Evolutionary conservation across 2,888 invertebrate genomes (phyloP).

Genomic region (Euproctis similis): DNA sequence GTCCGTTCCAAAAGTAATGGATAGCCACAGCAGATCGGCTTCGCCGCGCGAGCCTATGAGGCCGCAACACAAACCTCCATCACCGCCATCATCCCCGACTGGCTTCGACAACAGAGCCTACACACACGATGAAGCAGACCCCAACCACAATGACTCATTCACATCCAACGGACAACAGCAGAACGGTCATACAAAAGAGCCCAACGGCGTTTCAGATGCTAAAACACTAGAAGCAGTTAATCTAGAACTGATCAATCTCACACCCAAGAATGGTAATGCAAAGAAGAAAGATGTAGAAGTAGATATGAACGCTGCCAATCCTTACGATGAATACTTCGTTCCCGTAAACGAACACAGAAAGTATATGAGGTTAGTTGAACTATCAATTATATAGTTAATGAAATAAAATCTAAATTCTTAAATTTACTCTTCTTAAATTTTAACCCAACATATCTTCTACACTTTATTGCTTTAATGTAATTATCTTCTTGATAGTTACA

Average conservation of each 20-base stretch:
- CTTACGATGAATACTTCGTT: slow-evolving; percentile 89
- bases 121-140: slow-evolving; percentile 59
- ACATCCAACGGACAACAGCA: slow-evolving; percentile 53
- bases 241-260: slow-evolving; percentile 85
- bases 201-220: slow-evolving; percentile 49
- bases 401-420: no score
- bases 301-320: slow-evolving; percentile 79
- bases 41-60: slow-evolving; percentile 68
- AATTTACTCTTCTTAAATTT: no score
- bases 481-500: no score
- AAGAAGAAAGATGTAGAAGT: slow-evolving; percentile 81
- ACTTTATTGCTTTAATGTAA: no score
- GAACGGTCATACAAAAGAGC: slow-evolving; percentile 59
- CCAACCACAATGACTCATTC: slow-evolving; percentile 70
- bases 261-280: slow-evolving; percentile 73
- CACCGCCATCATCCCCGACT: slow-evolving; percentile 49
- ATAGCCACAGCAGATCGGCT: slow-evolving; percentile 70
- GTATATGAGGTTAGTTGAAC: slow-evolving; percentile 82
- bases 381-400: not conserved
- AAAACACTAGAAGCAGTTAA: slow-evolving; percentile 83
- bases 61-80: slow-evolving; percentile 64
- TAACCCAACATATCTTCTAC: no score
- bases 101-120: slow-evolving; percentile 69
- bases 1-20: slow-evolving; percentile 69
- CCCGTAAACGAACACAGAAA: slow-evolving; percentile 90